phyloP scores from a whole-genome alignment of 2,113 vertebrate species.

The Brienomyrus brachyistius region DNA sequence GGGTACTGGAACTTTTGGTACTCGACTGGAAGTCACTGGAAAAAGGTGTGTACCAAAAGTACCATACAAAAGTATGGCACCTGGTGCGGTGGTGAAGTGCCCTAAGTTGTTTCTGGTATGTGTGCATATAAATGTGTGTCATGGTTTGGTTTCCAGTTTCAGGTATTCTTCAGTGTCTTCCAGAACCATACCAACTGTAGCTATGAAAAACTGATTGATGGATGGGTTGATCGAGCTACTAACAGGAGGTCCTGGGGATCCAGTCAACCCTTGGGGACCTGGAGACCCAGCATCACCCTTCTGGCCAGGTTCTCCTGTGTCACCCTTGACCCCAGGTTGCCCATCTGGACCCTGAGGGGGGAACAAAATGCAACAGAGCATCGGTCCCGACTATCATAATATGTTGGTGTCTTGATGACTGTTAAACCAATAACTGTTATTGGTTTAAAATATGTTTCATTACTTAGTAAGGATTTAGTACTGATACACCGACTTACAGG shows the following conservation, averaged over 20 bases:
- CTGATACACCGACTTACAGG: constrained; percentile 62
- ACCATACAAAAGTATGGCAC: too few relatives aligned
- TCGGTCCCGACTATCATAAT: not conserved
- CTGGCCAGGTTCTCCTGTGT: constrained; percentile 91
- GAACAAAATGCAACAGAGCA: not conserved
- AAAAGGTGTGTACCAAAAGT: not conserved
- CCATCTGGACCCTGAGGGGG: constrained; percentile 83
- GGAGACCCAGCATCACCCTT: constrained; percentile 96
- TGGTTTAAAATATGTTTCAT: not conserved
- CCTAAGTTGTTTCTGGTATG: not conserved
- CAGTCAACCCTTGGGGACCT: constrained; percentile 87
- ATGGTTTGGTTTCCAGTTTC: not conserved
- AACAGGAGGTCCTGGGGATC: constrained; percentile 86
- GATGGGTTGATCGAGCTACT: constrained; percentile 39
- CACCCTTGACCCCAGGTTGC: constrained; percentile 94
- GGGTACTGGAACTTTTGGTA: not conserved
- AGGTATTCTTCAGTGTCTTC: not conserved
- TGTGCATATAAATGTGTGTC: not conserved
- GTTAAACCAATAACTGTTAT: not conserved
- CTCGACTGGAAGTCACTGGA: not conserved
- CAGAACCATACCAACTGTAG: not conserved
- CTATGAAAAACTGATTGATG: constrained; percentile 50
- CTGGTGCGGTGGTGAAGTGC: too few relatives aligned
- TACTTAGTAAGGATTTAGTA: not conserved
- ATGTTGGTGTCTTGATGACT: not conserved